These are phyloP conservation scores for Smutsia temminckii DNA, from an alignment of 2,797 vertebrate species.

Conservation along the genomic window DNA sequence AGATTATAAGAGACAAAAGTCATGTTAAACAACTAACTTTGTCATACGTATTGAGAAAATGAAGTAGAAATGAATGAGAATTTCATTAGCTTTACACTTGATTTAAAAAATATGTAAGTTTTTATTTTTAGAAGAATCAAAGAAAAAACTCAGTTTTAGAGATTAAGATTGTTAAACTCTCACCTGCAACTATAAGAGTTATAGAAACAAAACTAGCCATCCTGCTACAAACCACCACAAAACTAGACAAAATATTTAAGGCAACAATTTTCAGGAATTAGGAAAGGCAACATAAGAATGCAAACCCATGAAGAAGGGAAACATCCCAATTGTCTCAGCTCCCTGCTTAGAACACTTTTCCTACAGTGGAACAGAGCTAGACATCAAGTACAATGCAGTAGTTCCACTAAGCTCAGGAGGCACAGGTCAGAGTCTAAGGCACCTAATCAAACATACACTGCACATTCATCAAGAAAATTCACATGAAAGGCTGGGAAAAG, in stretches of 20 bases:
- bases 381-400: neutral
- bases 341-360: neutral
- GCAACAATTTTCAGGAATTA: neutral
- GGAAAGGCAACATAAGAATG: neutral
- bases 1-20: conserved; percentile 26
- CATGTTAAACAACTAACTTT: neutral
- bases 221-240: neutral
- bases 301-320: neutral
- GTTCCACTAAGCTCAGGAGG: neutral
- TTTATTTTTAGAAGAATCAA: neutral
- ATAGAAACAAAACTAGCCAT: neutral
- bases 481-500: neutral
- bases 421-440: neutral
- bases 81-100: neutral
- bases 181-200: neutral
- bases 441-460: neutral
- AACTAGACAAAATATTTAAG: neutral
- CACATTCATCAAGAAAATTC: neutral
- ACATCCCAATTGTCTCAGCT: neutral
- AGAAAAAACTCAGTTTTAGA: neutral
- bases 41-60: neutral
- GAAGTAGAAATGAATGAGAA: neutral
- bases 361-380: neutral
- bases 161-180: neutral
- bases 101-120: neutral